phyloP scores from a whole-genome alignment of 2,888 invertebrate genomes.

The Callinectes sapidus region DNA sequence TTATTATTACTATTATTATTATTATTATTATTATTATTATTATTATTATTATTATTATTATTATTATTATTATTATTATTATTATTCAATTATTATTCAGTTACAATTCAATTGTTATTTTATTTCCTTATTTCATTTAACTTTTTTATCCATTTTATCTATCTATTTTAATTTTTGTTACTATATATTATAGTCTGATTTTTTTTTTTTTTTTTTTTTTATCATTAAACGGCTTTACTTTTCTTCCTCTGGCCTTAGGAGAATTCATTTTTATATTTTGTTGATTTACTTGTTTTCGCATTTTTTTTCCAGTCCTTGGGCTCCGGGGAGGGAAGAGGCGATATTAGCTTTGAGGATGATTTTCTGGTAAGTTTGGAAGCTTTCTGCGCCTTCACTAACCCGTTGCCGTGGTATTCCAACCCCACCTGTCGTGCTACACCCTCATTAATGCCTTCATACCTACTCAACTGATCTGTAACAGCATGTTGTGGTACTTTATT shows the following conservation, averaged over 20 bases:
- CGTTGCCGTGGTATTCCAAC: background rate
- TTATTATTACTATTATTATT: too few relatives aligned
- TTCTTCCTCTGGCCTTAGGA: background rate
- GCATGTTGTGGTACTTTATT: conserved; percentile 17
- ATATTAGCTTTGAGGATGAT: conserved; percentile 54
- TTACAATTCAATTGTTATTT: too few relatives aligned
- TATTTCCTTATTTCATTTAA: too few relatives aligned
- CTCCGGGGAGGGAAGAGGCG: conserved; percentile 51
- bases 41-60: too few relatives aligned
- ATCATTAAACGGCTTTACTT: background rate
- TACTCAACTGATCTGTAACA: background rate
- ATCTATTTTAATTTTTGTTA: too few relatives aligned
- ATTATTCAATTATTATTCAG: too few relatives aligned
- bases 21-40: too few relatives aligned
- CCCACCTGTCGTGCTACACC: background rate
- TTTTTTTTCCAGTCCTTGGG: conserved; percentile 55
- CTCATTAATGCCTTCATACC: background rate
- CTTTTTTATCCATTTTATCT: too few relatives aligned
- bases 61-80: too few relatives aligned
- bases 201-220: background rate
- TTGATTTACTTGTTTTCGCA: background rate
- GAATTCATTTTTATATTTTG: background rate
- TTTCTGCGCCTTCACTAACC: conserved; percentile 3
- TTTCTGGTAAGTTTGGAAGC: conserved; percentile 39
- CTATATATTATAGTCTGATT: too few relatives aligned